Conservation (phyloP, 2,888 invertebrate genomes). For the Pachliopta kotzebuea region DNA sequence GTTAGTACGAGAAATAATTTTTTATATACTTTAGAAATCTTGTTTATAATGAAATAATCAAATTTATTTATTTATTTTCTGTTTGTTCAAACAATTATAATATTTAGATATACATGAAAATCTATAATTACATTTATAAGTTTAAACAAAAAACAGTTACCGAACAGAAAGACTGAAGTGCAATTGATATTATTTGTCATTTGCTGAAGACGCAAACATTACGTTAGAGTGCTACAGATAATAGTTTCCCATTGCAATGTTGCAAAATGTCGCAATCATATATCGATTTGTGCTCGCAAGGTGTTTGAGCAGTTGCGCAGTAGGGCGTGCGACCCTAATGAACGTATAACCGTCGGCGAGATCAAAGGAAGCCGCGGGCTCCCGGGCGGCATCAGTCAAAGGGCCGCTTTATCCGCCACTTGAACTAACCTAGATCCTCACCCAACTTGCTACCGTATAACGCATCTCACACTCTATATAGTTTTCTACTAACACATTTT, state of each 20-base stretch:
- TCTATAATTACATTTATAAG: too few relatives aligned
- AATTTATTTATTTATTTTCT: too few relatives aligned
- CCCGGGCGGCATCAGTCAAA: conserved; percentile 54
- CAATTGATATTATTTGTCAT: background rate
- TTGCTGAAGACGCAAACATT: background rate
- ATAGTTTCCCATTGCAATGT: conserved; percentile 8
- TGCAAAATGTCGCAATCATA: conserved; percentile 11
- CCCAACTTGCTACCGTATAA: conserved; percentile 64
- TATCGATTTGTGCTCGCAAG: conserved; percentile 8
- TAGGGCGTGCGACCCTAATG: conserved; percentile 52
- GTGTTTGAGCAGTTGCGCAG: conserved; percentile 22
- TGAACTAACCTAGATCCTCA: conserved; percentile 57
- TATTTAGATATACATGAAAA: background rate
- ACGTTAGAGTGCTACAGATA: background rate
- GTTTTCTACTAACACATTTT: conserved; percentile 1
- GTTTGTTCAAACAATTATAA: too few relatives aligned
- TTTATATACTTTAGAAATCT: too few relatives aligned
- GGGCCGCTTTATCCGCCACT: conserved; percentile 66
- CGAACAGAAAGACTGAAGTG: background rate
- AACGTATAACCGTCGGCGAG: conserved; percentile 67
- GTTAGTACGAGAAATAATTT: too few relatives aligned
- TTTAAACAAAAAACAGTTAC: too few relatives aligned
- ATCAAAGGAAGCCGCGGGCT: conserved; percentile 52
- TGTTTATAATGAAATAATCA: too few relatives aligned
- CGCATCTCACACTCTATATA: conserved; percentile 38